Evolutionary conservation across 2,797 vertebrate species (phyloP).

Genomic region (Poeciliopsis paucimaculata): DNA sequence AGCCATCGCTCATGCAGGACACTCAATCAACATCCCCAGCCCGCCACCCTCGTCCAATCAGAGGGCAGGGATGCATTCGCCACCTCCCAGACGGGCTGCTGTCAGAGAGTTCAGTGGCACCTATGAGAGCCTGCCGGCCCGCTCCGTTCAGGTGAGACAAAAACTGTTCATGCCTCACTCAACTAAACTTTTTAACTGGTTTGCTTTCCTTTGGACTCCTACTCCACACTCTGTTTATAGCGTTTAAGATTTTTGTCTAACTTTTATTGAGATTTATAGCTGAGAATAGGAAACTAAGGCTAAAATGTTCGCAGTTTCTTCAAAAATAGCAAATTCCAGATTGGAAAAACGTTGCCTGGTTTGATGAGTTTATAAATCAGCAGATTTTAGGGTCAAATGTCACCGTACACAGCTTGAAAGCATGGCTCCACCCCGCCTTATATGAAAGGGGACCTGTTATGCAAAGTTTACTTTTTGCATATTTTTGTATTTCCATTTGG

Average conservation of each 20-base stretch:
- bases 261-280: not conserved
- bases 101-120: conserved; percentile 87
- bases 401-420: not conserved
- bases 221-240: not conserved
- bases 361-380: not conserved
- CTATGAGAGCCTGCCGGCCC: conserved; percentile 89
- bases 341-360: not conserved
- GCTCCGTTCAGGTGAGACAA: conserved; percentile 85
- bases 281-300: not conserved
- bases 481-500: too few species aligned
- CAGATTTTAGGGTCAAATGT: not conserved
- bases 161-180: not conserved
- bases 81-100: conserved; percentile 85
- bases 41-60: conserved; percentile 70
- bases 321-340: not conserved
- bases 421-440: not conserved
- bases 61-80: conserved; percentile 92
- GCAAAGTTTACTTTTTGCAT: too few species aligned
- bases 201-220: not conserved
- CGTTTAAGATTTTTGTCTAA: not conserved
- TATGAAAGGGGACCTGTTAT: too few species aligned
- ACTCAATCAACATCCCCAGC: conserved; percentile 77
- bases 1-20: conserved; percentile 59
- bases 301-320: not conserved
- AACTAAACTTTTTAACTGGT: not conserved